A percentile compares a stretch with the other conserved stretches of the same genome.
These are phyloP conservation scores for Lasioglossum albipes DNA, from an alignment of 1,140 invertebrate genomes.

Conservation along the genomic window DNA sequence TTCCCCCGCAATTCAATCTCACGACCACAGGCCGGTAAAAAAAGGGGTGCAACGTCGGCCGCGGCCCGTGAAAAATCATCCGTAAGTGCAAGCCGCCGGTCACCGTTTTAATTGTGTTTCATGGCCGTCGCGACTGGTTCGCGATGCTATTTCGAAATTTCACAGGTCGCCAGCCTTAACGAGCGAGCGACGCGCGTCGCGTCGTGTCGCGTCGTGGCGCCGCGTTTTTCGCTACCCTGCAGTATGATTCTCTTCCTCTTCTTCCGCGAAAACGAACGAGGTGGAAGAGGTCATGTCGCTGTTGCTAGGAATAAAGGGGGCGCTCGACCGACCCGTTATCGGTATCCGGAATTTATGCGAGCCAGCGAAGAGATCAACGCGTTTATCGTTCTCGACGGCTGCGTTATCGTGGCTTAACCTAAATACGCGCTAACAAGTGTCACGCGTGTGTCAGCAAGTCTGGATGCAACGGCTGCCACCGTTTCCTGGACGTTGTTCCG, in stretches of 20 bases:
- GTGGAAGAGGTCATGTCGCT: neutral
- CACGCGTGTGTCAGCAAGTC: neutral
- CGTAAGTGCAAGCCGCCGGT: neutral
- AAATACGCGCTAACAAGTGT: conserved; percentile 45
- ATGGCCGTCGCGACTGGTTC: neutral
- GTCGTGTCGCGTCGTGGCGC: neutral
- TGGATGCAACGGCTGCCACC: no score
- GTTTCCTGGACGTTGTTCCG: no score
- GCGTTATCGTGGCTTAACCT: conserved; percentile 46
- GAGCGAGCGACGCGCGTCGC: conserved; percentile 23
- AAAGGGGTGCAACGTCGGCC: neutral
- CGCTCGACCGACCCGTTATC: conserved; percentile 42
- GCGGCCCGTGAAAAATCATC: neutral
- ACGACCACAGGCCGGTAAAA: neutral
- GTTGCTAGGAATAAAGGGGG: neutral
- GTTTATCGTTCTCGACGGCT: conserved; percentile 32
- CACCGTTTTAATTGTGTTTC: conserved; percentile 32
- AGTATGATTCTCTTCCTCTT: conserved; percentile 1
- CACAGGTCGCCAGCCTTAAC: conserved; percentile 35
- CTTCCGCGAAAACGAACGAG: no score
- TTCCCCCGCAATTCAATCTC: neutral
- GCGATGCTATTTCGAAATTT: conserved; percentile 14
- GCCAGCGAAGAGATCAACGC: neutral
- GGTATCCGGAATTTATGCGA: conserved; percentile 56
- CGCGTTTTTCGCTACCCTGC: neutral